Percentiles rank a stretch among this genome's conserved stretches.
Evolutionary conservation across 1,140 invertebrate species (phyloP).

Genomic region (Aphaenogaster rudis): DNA sequence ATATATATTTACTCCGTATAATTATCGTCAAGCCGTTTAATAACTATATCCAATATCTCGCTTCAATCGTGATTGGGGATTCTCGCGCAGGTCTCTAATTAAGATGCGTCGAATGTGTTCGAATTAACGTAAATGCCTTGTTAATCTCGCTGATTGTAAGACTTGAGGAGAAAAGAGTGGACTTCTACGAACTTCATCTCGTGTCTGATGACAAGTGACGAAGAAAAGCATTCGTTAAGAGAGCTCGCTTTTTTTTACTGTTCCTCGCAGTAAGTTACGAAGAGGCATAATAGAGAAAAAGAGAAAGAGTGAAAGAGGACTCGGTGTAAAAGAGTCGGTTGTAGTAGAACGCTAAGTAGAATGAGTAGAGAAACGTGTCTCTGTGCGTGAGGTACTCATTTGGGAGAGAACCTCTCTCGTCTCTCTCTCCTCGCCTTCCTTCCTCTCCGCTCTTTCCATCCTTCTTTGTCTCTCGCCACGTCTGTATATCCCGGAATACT

Average conservation of each 20-base stretch:
- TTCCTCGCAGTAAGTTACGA: slow-evolving; percentile 45
- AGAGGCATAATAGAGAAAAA: slow-evolving; percentile 4
- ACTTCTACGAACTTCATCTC: background rate
- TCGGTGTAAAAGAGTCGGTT: background rate
- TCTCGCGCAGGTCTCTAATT: slow-evolving; percentile 50
- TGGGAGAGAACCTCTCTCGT: slow-evolving; percentile 48
- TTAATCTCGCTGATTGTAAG: slow-evolving; percentile 72
- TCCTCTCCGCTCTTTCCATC: background rate
- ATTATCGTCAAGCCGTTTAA: slow-evolving; percentile 42
- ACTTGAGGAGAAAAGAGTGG: slow-evolving; percentile 10
- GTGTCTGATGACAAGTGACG: slow-evolving; percentile 62
- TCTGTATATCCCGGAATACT: slow-evolving; percentile 67
- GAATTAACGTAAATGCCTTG: slow-evolving; percentile 63
- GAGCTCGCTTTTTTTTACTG: slow-evolving; percentile 54
- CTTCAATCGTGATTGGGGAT: background rate
- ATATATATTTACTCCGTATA: slow-evolving; percentile 27
- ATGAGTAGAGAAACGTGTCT: slow-evolving; percentile 74
- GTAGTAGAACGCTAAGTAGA: slow-evolving; percentile 63
- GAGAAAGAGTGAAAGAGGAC: background rate
- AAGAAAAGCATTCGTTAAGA: slow-evolving; percentile 74
- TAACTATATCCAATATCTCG: slow-evolving; percentile 4
- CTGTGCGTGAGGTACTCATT: slow-evolving; percentile 75
- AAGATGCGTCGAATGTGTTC: slow-evolving; percentile 54
- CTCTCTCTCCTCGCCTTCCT: background rate
- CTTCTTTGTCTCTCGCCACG: slow-evolving; percentile 58